Base-by-base conservation (phyloP, 2,113 vertebrate genomes). In the Caracal caracal region DNA sequence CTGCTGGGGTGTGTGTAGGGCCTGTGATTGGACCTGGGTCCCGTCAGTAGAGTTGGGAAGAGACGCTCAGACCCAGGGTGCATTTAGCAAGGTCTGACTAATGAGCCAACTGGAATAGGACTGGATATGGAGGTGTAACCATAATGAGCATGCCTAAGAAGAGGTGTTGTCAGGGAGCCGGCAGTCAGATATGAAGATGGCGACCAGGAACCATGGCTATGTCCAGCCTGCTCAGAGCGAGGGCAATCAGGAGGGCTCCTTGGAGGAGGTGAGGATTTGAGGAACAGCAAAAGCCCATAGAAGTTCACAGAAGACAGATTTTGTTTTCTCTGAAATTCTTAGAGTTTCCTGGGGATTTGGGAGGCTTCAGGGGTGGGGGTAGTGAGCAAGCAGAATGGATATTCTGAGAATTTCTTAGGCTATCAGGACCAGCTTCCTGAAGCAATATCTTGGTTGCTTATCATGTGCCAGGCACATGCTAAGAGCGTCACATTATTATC, bases 311-410 rank as follows among this genome's bases (percentile, higher is more conserved):
- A 90, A 43, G 8, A n/a, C 16, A 22, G 4, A 10, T 93, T 81
- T 85, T 90, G 9, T 47, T 80, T 92, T 92, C 40, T 76, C 16
- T 56, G 81, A 47, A 63, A 79, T 82, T 53, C 51, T 95, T 87
- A 94, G 65, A 78, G 4, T 11, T 83, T 33, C 51, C 35, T 82
- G 73, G 79, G 66, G 70, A 76, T 81, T 91, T 53, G 47, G 51
- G 51, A 15, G 68, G 2, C 33, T 68, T 91, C 9, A 10, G 1
- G 51, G n/a, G 1, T 35, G 4, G 35, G 5, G 5, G 3, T 28
- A 28, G 43, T 73, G 43, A 92, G 76, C 35, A 94, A 76, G 59
- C 35, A n/a, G 68, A 53, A 78, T 26, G 12, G 6, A 24, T 61
- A 15, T 51, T 80, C 15, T 61, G 53, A 79, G 30, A 78, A 43